Conservation (phyloP, 2,113 vertebrate genomes). For the Fulmarus glacialis region DNA sequence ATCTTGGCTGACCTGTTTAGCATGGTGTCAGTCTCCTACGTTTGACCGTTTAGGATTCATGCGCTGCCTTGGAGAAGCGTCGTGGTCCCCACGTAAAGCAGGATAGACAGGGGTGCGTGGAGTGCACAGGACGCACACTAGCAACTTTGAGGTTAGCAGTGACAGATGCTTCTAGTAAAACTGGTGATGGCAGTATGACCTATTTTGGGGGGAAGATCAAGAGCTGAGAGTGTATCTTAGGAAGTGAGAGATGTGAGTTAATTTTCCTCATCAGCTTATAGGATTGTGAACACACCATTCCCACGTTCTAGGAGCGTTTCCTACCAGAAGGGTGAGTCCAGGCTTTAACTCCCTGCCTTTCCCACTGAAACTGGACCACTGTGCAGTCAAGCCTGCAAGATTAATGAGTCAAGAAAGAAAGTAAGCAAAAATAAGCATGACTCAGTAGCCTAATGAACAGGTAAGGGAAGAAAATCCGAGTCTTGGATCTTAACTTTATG, state of each 20-base stretch:
- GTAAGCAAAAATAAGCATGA: not conserved
- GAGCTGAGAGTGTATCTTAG: not conserved
- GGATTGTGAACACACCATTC: not conserved
- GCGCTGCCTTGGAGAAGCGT: not conserved
- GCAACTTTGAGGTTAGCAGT: not conserved
- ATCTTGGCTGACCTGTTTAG: not conserved
- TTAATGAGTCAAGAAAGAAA: not conserved
- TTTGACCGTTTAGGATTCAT: not conserved
- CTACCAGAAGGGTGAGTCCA: not conserved
- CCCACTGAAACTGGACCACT: not conserved
- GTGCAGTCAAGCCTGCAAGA: not conserved
- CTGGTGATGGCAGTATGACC: not conserved
- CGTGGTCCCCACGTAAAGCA: not conserved
- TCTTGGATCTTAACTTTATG: not conserved
- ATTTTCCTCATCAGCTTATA: not conserved
- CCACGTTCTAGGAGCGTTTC: not conserved
- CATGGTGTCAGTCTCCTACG: accelerated
- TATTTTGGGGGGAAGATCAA: not conserved
- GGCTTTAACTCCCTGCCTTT: not conserved
- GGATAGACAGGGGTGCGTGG: accelerated
- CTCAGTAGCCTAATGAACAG: not conserved
- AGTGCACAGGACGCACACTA: not conserved
- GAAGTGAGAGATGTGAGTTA: not conserved
- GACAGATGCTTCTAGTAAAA: not conserved
- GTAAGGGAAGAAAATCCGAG: not conserved